phyloP scores from a whole-genome alignment of 1,140 invertebrate genomes.

The Drosophila sechellia region DNA sequence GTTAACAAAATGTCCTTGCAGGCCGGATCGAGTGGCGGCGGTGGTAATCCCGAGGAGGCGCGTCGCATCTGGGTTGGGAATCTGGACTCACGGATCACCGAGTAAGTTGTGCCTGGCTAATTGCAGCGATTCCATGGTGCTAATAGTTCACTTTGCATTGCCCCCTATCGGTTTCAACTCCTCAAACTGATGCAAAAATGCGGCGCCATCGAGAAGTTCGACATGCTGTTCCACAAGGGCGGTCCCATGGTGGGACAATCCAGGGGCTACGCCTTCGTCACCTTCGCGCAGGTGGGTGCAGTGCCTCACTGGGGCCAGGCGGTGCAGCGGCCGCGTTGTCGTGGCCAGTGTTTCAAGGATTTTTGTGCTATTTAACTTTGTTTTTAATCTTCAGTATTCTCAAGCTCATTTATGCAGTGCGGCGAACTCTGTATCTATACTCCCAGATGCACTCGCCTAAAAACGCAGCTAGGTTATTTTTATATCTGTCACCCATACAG shows the following conservation, averaged over 20 bases:
- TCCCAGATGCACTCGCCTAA: no score
- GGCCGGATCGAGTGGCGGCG: slow-evolving; percentile 4
- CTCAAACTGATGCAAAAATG: slow-evolving; percentile 97
- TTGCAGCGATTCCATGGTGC: slow-evolving; percentile 26
- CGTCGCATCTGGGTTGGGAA: slow-evolving; percentile 94
- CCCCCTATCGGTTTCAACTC: slow-evolving; percentile 93
- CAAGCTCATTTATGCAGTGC: no score
- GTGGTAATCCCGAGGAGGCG: slow-evolving; percentile 58
- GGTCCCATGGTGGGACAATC: slow-evolving; percentile 95
- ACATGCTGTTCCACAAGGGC: slow-evolving; percentile 95
- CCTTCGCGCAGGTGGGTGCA: slow-evolving; percentile 86
- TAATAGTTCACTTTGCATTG: slow-evolving; percentile 83
- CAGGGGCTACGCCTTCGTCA: slow-evolving; percentile 97
- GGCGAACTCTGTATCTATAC: no score
- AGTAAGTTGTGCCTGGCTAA: slow-evolving; percentile 89
- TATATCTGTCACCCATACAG: no score
- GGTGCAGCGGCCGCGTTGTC: background rate
- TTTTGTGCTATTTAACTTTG: no score
- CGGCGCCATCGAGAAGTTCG: slow-evolving; percentile 96
- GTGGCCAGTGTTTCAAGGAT: no score
- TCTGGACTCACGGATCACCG: slow-evolving; percentile 93
- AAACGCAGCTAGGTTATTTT: no score
- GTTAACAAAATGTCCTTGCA: slow-evolving; percentile 4
- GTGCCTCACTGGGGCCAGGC: background rate
- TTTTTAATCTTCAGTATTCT: no score